Conservation (phyloP, 2,888 invertebrate genomes). For the Netelia inedita region DNA sequence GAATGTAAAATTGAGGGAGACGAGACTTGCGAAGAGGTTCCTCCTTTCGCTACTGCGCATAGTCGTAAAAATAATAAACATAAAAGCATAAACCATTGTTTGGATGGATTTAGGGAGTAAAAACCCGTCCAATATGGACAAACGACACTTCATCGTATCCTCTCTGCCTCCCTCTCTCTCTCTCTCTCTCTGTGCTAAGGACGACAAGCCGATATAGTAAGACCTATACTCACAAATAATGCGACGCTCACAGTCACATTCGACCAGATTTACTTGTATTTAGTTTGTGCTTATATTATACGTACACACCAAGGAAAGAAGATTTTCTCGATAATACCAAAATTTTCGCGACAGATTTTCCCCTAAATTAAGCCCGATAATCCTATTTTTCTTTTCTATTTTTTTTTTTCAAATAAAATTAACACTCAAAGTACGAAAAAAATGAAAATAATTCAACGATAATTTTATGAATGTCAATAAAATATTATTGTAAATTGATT, state of each 20-base stretch:
- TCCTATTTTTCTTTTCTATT: no score
- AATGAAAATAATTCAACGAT: no score
- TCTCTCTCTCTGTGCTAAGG: background rate
- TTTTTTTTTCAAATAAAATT: background rate
- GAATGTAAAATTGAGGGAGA: slow-evolving; percentile 35
- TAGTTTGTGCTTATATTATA: slow-evolving; percentile 35
- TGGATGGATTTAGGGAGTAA: slow-evolving; percentile 72
- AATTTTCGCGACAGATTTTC: slow-evolving; percentile 51
- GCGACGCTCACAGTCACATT: slow-evolving; percentile 48
- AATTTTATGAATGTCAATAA: no score
- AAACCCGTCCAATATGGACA: slow-evolving; percentile 66
- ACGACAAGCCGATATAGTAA: no score
- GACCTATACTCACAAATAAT: slow-evolving; percentile 48
- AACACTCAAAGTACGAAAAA: no score
- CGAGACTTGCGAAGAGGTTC: slow-evolving; percentile 26
- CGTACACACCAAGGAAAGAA: slow-evolving; percentile 24
- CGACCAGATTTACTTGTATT: slow-evolving; percentile 44
- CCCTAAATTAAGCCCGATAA: slow-evolving; percentile 5
- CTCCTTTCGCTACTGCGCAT: slow-evolving; percentile 75
- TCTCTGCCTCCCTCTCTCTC: slow-evolving; percentile 16
- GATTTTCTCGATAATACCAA: slow-evolving; percentile 42
- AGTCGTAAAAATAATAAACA: slow-evolving; percentile 81
- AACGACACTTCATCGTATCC: slow-evolving; percentile 23
- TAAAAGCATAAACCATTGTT: slow-evolving; percentile 81
- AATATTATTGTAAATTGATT: no score